Evolutionary conservation across 2,888 invertebrate species (phyloP), one percentile per base, ranked within the genome.

Genomic region (Erannis defoliaria): DNA sequence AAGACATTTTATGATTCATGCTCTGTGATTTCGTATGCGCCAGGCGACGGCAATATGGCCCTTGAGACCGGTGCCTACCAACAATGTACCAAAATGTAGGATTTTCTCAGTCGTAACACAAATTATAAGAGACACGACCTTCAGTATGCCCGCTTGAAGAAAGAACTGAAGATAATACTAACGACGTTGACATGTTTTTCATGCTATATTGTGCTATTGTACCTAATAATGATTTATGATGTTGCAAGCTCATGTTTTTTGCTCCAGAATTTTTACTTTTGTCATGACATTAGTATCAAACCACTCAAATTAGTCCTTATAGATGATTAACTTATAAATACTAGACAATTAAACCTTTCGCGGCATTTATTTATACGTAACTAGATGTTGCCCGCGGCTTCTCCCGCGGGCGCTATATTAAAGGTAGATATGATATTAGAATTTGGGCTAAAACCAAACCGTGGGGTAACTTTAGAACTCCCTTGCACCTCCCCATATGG

Each of bases 91-190:
- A 40, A 55, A 59, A 61, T 55, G 38, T 55, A 45, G 50, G 61
- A 61, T 61, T 61, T 61, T 45, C 50, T 50, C 43, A 14, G 51
- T 50, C n/a, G 38, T 50, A 38, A 45, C 51, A 61, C 38, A 61
- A 50, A 61, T 61, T 61, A 61, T 55, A 61, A 51, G 50, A 51
- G 61, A 55, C 60, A 61, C 55, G 60, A 61, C 55, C 55, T 61
- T 55, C 61, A 45, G 33, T 51, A 51, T 50, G 61, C 33, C 61
- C 61, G 61, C 61, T 61, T 51, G 55, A 43, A 61, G 60, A 51
- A 55, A 40, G 5, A 49, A 61, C 61, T 61, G 61, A 37, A 23
- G 29, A 38, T 43, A 60, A 60, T 40, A 12, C 31, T 49, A 61
- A 55, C 55, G 43, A 61, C 14, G 37, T 26, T 51, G 55, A 26